Base-by-base conservation (phyloP, 92 coral and sea anemone genomes). In the Epizoanthus ramosus region DNA sequence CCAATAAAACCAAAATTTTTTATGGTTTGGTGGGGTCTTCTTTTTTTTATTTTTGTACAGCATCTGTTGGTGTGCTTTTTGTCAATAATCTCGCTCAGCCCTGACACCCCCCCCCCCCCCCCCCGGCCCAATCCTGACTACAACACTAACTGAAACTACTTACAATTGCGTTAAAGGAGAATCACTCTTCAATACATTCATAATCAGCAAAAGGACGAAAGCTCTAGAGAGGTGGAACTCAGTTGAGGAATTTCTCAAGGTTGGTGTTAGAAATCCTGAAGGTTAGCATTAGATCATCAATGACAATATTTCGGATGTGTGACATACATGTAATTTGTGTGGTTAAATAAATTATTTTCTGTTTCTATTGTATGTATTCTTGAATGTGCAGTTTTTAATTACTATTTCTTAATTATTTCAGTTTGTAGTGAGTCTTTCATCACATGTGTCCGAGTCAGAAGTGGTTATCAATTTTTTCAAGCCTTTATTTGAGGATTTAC, bases 211-310 rank as follows among this genome's bases (percentile, higher is more conserved):
- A 72, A 84, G 89, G 28, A 85, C 85, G 21, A 84, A 88, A 80
- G 97, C 94, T 39, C 35, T 80, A n/a, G 74, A 57, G 45, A 87
- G 90, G 59, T 57, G 85, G 87, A 73, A 84, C 18, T 81, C 21
- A n/a, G 92, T 93, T 37, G 92, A 93, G 39, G 92, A 93, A 58
- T 93, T 88, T 57, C 92, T 93, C 31, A 91, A 91, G 90, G 97
- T 91, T 70, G 10, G 86, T 71, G n/a, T n/a, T n/a, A n/a, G n/a
- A n/a, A n/a, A n/a, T n/a, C n/a, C n/a, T n/a, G n/a, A n/a, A n/a
- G n/a, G n/a, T n/a, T n/a, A n/a, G n/a, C n/a, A 16, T 8, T 5
- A 47, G n/a, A 81, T 33, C 8, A 63, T 35, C 6, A 1, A 35
- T 35, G 8, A n/a, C n/a, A n/a, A n/a, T n/a, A n/a, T 35, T 4